Evolutionary conservation across 2,113 vertebrate species (phyloP), one percentile per base, ranked within the genome.

Genomic region (Australoheros scitulus): DNA sequence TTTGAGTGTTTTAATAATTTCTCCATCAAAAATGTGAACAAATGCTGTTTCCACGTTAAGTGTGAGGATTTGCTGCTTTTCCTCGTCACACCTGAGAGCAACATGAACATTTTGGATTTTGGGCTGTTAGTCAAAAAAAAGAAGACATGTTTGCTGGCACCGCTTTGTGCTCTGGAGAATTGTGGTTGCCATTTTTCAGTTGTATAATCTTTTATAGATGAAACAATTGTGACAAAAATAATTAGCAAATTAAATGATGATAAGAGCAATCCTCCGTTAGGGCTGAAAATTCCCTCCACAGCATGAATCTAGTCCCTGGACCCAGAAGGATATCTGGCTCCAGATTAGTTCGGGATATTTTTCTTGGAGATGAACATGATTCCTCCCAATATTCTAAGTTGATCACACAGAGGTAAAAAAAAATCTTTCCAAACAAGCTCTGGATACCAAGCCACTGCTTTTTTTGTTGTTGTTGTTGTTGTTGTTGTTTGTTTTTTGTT

Each of bases 21-120:
- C 18, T 70, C 5, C 26, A 29, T 50, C 24, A 70, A 2, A 29
- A 68, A 68, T 0, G 1, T 22, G 22, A 43, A 43, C 11, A 43
- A 17, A 50, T 50, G 47, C 47, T 50, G 24, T 29, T 20, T 68
- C 14, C 50, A 17, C 50, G 50, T 3, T 70, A 32, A 70, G 29
- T 13, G 43, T 70, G 65, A 70, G 65, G 29, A 52, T 0, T 32
- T 32, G 24, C 24, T 52, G 43, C 43, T 70, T 52, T 70, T 70
- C 24, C 3, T 52, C 32, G 6, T 72, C 17, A 20, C 32, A 52
- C 43, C 24, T 72, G 32, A 32, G 1, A 20, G 17, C 10, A 52
- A n/a, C 24, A 32, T 72, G 65, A 29, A 72, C 50, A 72, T 72
- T 52, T 72, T 26, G 50, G 65, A 72, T 72, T 52, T 72, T 26